Base-by-base conservation (phyloP, 2,888 invertebrate genomes). In the Leucoma salicis region DNA sequence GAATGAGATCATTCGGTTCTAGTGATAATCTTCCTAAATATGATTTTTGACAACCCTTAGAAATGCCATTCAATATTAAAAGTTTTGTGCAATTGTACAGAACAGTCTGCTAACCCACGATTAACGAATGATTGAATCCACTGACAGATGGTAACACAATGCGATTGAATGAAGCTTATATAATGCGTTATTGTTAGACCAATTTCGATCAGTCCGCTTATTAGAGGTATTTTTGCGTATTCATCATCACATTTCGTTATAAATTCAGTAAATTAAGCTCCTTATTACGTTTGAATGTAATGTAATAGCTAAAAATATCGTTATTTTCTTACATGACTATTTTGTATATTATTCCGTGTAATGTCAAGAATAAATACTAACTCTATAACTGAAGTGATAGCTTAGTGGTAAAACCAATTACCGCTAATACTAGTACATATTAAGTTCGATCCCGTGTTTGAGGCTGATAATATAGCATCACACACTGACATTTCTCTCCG, bases 61-160 rank as follows among this genome's bases (percentile, higher is more conserved):
- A 53, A 67, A 65, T 68, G 65, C 52, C 70, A 73, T 76, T 78
- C 76, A 71, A 75, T 71, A 79, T 80, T 73, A 75, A 70, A 61
- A 77, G 66, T 66, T 74, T 78, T 70, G 74, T 67, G 72, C 75
- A 74, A 81, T 80, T 67, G 69, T 60, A 50, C 54, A 42, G 49
- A 49, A 59, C 63, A 62, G 24, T 35, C 35, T 64, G 70, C 66
- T 69, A 79, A 78, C 76, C 73, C 71, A 74, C 72, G 67, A 79
- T 83, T 78, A 82, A 75, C 63, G 74, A 75, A 71, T 74, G 76
- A 80, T 78, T 77, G 78, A 72, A 76, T 70, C 74, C 75, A 74
- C 69, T 81, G 87, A 87, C 87, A 89, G 86, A 87, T 88, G 88
- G 78, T 66, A 61, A 66, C 57, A 85, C 81, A 85, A 85, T 77